phyloP scores from a whole-genome alignment of 1,140 invertebrate genomes.

The Danaus melanippus region DNA sequence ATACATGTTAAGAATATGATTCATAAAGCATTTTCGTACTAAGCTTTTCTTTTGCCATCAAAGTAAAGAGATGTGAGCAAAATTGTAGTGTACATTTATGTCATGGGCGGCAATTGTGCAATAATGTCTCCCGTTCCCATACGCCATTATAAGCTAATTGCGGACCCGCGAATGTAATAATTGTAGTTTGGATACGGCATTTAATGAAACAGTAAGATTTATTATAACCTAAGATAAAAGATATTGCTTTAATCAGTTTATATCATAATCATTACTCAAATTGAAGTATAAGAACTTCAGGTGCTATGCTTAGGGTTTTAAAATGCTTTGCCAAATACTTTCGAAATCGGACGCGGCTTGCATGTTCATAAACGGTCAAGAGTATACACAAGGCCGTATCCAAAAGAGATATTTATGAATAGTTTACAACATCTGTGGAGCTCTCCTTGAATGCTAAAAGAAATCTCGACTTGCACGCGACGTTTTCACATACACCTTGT shows the following conservation, averaged over 20 bases:
- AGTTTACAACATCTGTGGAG: constrained; percentile 17
- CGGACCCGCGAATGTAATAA: no score
- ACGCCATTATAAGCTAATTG: constrained; percentile 15
- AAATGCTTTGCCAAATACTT: not conserved
- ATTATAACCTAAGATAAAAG: no score
- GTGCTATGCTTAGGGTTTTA: no score
- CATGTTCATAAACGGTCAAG: constrained; percentile 9
- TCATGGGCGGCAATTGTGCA: constrained; percentile 17
- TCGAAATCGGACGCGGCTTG: constrained; percentile 3
- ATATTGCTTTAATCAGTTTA: no score
- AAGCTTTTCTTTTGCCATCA: no score
- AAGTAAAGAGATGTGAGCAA: no score
- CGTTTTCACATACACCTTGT: constrained; percentile 23
- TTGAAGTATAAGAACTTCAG: no score
- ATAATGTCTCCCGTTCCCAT: constrained; percentile 15
- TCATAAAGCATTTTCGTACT: no score
- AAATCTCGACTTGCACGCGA: constrained; percentile 21
- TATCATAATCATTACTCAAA: no score
- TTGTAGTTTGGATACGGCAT: no score
- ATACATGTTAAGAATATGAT: no score
- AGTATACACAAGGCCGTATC: constrained; percentile 17
- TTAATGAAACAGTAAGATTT: no score
- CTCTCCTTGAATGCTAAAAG: constrained; percentile 25
- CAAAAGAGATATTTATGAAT: constrained; percentile 21
- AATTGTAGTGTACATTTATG: constrained; percentile 6